These are phyloP conservation scores for Nipponacmea schrenckii DNA, from an alignment of 2,888 invertebrate genomes.

Conservation along the genomic window DNA sequence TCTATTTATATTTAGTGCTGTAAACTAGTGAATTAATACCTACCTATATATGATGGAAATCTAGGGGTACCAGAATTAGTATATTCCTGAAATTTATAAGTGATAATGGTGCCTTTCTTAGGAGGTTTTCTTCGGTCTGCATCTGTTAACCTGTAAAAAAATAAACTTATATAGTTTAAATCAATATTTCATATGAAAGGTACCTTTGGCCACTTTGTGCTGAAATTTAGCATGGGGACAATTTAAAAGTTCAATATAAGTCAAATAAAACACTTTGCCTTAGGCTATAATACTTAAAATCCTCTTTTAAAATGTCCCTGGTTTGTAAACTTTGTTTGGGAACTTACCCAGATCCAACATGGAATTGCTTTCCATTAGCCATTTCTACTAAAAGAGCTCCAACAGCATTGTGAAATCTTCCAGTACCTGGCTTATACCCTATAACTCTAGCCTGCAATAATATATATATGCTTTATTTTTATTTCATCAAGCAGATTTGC, in stretches of 20 bases:
- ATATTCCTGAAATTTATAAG: slow-evolving; percentile 64
- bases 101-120: slow-evolving; percentile 62
- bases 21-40: slow-evolving; percentile 11
- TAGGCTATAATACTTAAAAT: too few relatives aligned
- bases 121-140: slow-evolving; percentile 59
- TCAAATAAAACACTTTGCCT: too few relatives aligned
- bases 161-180: neutral
- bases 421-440: slow-evolving; percentile 60
- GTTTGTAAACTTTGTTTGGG: too few relatives aligned
- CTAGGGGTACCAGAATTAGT: slow-evolving; percentile 60
- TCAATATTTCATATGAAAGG: neutral
- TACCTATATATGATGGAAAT: slow-evolving; percentile 61
- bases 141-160: slow-evolving; percentile 50
- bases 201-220: too few relatives aligned
- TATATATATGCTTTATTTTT: neutral
- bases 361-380: slow-evolving; percentile 61
- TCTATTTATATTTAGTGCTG: too few relatives aligned
- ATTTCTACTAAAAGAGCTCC: slow-evolving; percentile 60
- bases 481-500: neutral
- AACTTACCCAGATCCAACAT: slow-evolving; percentile 62
- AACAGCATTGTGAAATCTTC: slow-evolving; percentile 44
- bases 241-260: too few relatives aligned
- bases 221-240: too few relatives aligned
- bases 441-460: slow-evolving; percentile 58
- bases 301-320: too few relatives aligned